Conservation (phyloP, 1,140 invertebrate species). For the Drosophila littoralis region DNA sequence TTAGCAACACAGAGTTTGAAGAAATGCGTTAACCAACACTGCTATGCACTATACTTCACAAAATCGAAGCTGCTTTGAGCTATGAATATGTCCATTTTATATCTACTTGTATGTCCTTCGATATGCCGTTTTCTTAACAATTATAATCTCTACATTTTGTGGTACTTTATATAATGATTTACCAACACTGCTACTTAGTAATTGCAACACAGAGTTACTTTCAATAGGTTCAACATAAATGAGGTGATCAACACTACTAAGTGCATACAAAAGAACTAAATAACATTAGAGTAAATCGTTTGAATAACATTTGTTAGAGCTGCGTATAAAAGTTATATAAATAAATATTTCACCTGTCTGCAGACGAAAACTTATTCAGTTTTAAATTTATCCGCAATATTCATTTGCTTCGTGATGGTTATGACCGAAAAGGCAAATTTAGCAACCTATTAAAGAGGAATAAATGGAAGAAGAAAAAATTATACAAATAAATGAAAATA, state of each 20-base stretch:
- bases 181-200: no score
- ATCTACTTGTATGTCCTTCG: no score
- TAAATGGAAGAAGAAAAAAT: neutral
- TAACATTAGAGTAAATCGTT: neutral
- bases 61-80: neutral
- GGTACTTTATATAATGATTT: no score
- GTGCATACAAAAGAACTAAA: neutral
- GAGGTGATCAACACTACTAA: neutral
- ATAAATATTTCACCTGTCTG: constrained; percentile 3
- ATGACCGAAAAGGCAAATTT: constrained; percentile 73
- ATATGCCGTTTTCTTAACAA: no score
- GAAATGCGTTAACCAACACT: neutral
- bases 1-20: neutral
- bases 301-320: neutral
- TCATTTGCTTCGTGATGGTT: constrained; percentile 69
- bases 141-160: no score
- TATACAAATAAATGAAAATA: constrained; percentile 6
- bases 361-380: constrained; percentile 39
- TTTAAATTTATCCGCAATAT: constrained; percentile 71
- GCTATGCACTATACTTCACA: neutral
- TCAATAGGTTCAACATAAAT: no score
- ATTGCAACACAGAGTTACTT: no score
- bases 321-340: constrained; percentile 2
- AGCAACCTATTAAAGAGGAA: constrained; percentile 45
- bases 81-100: neutral